Conservation (phyloP, 2,113 vertebrate genomes). For the Onychorhynchus coronatus region DNA sequence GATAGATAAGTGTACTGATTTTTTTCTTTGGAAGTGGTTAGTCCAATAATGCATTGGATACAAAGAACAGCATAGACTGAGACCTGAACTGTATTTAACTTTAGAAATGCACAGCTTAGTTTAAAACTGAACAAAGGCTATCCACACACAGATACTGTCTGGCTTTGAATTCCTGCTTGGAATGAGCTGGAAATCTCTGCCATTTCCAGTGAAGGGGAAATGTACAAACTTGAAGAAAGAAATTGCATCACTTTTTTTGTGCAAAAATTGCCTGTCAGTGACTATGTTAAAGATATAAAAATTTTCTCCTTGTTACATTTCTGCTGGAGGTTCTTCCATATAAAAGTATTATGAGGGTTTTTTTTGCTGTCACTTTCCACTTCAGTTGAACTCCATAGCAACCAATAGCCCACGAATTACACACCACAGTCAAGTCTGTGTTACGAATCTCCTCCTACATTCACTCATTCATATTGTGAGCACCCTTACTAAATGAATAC, state of each 20-base stretch:
- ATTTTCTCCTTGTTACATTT: neutral
- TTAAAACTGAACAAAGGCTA: neutral
- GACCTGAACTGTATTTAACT: neutral
- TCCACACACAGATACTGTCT: neutral
- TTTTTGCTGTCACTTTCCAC: neutral
- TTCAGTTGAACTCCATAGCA: constrained; percentile 54
- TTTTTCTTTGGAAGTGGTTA: neutral
- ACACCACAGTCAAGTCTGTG: neutral
- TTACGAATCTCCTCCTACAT: neutral
- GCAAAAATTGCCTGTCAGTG: neutral
- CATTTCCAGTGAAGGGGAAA: neutral
- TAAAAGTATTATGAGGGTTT: neutral
- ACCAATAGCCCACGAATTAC: constrained; percentile 9
- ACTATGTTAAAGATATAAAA: neutral
- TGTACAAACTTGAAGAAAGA: neutral
- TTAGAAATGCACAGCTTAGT: neutral
- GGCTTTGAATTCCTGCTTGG: neutral
- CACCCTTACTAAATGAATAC: neutral
- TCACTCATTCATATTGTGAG: neutral
- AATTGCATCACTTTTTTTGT: neutral
- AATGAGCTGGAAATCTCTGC: neutral
- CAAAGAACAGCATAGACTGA: neutral
- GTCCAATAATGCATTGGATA: neutral
- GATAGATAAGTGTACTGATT: neutral
- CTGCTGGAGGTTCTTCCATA: neutral